Evolutionary conservation across 1,140 invertebrate species (phyloP), one percentile per base, ranked within the genome.

Genomic region (Palaemon carinicauda): DNA sequence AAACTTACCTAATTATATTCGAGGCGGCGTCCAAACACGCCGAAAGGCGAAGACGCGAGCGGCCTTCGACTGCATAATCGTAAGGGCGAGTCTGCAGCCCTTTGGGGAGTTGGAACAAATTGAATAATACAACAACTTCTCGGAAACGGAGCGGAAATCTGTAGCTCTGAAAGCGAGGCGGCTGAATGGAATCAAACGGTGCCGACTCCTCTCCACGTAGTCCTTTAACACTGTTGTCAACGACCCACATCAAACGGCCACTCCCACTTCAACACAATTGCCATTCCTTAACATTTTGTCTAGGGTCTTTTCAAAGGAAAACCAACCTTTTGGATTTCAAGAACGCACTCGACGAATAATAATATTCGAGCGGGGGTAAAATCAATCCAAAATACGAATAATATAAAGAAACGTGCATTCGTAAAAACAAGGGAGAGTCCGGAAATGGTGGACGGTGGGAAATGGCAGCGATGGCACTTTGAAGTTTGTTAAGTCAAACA

Each of bases 1-100:
- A 84, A 84, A 84, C 82, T 84, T 84, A 84, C 82, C 82, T 84
- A 84, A 84, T 84, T 84, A 84, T 84, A 84, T 84, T 84, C 82
- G 52, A 14, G 14, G 82, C 31, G 17, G 74, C 69, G 41, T 17
- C 73, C 24, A 65, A 78, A 78, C 52, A 27, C 73, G 29, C 54
- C 51, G 74, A 24, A n/a, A 33, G 27, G 24, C 27, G 31, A 75
- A 33, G 54, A 31, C 19, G 60, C 27, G 15, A 51, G 82, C 53
- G 52, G 15, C 82, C 53, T 27, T 52, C 56, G 50, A 74, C 33
- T n/a, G 2, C 31, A 29, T 14, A 21, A 53, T 65, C 82, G 50
- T 84, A 84, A 41, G 74, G 82, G 82, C 82, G 82, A 84, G 52
- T 77, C 77, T 78, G 53, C 10, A 31, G 19, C 73, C n/a, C n/a